Evolutionary conservation across 1,140 invertebrate species (phyloP).

Genomic region (Trigoniulus corallinus): DNA sequence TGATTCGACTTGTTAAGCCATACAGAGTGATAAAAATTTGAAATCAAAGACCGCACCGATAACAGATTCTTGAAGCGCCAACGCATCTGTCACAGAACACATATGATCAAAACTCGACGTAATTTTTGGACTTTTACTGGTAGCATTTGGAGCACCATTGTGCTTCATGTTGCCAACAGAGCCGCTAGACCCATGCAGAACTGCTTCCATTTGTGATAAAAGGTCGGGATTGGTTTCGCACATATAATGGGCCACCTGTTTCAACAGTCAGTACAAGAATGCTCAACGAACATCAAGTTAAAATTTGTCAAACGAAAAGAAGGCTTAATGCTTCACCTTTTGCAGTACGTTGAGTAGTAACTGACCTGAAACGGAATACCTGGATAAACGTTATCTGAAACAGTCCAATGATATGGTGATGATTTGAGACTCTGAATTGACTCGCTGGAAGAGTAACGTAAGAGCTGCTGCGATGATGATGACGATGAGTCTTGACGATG

Average conservation of each 20-base stretch:
- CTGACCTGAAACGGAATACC: slow-evolving; percentile 2
- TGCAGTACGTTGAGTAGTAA: no score
- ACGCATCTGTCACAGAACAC: slow-evolving; percentile 15
- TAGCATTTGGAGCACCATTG: background rate
- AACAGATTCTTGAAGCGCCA: slow-evolving; percentile 19
- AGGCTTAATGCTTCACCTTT: no score
- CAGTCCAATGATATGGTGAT: slow-evolving; percentile 13
- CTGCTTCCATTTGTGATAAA: slow-evolving; percentile 7
- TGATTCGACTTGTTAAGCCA: background rate
- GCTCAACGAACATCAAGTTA: background rate
- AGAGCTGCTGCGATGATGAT: no score
- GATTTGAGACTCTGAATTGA: no score
- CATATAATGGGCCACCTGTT: slow-evolving; percentile 12
- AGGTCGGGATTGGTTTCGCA: slow-evolving; percentile 13
- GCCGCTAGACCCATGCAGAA: slow-evolving; percentile 1
- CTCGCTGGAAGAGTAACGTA: no score
- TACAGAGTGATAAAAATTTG: slow-evolving; percentile 2
- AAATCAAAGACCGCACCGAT: no score
- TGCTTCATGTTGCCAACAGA: background rate
- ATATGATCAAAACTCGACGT: slow-evolving; percentile 13
- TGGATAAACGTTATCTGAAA: slow-evolving; percentile 1
- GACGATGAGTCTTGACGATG: no score
- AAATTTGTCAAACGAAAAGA: background rate
- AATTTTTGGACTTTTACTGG: no score
- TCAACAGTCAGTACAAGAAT: background rate